Evolutionary conservation across 2,888 invertebrate species (phyloP).

Genomic region (Nebria salina): DNA sequence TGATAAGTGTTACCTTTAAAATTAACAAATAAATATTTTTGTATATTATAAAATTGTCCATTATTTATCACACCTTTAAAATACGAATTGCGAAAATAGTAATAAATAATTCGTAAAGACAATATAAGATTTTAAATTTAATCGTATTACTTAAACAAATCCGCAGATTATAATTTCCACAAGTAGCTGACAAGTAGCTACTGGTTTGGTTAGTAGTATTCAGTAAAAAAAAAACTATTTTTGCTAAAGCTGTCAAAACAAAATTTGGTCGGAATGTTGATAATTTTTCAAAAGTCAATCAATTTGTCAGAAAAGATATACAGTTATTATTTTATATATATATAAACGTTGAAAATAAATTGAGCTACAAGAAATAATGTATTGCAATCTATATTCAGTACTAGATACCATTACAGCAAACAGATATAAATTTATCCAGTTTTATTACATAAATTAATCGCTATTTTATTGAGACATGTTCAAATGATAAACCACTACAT

Average conservation of each 20-base stretch:
- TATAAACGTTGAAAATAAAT: slow-evolving; percentile 3
- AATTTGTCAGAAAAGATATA: slow-evolving; percentile 13
- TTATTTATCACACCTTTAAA: neutral
- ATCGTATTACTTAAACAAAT: no score
- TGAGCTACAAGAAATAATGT: slow-evolving; percentile 24
- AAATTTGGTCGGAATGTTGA: neutral
- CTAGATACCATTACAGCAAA: slow-evolving; percentile 22
- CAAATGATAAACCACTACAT: neutral
- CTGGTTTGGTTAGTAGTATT: neutral
- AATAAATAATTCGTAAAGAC: no score
- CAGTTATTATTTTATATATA: neutral
- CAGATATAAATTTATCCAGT: slow-evolving; percentile 16
- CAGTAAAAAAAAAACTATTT: neutral
- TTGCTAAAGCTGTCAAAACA: neutral
- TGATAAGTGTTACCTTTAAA: slow-evolving; percentile 33
- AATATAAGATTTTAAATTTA: no score
- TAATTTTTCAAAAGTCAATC: neutral
- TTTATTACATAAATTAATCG: slow-evolving; percentile 32
- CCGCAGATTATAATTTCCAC: no score
- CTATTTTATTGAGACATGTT: slow-evolving; percentile 28
- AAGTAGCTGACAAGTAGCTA: neutral
- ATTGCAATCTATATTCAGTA: slow-evolving; percentile 17
- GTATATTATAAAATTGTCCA: slow-evolving; percentile 1
- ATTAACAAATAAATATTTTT: slow-evolving; percentile 43
- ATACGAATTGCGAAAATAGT: no score